Percentiles rank a stretch among this genome's conserved stretches.
phyloP scores from a whole-genome alignment of 2,113 vertebrate species.

The Nothoprocta perdicaria region DNA sequence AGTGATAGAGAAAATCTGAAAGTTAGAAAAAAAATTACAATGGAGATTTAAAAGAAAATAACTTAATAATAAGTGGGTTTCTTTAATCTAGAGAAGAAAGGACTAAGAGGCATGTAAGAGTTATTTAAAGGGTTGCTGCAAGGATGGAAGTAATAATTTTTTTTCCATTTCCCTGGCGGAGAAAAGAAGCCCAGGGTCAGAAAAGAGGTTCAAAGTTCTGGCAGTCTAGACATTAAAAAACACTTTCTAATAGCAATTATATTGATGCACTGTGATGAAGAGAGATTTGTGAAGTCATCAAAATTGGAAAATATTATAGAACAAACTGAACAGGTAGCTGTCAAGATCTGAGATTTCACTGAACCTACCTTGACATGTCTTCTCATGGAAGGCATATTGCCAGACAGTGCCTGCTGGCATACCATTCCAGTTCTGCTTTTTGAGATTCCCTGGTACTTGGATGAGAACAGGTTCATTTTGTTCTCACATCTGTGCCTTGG shows the following conservation, averaged over 20 bases:
- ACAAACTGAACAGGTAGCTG: background rate
- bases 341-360: background rate
- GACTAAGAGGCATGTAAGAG: background rate
- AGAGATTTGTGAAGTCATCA: background rate
- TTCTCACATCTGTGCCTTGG: background rate
- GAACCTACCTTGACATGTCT: fast-evolving
- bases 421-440: background rate
- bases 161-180: background rate
- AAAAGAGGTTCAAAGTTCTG: background rate
- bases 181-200: background rate
- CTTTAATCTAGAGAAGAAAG: background rate
- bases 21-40: background rate
- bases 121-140: background rate
- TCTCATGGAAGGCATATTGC: background rate
- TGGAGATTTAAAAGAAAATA: background rate
- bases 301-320: background rate
- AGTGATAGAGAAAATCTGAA: background rate
- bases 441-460: background rate
- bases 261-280: background rate
- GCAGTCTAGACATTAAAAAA: background rate
- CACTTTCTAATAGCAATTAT: background rate
- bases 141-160: no score
- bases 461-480: background rate
- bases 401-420: background rate
- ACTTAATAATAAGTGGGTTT: background rate